Conservation (phyloP, 2,888 invertebrate species). For the Drepanosiphum platanoidis region DNA sequence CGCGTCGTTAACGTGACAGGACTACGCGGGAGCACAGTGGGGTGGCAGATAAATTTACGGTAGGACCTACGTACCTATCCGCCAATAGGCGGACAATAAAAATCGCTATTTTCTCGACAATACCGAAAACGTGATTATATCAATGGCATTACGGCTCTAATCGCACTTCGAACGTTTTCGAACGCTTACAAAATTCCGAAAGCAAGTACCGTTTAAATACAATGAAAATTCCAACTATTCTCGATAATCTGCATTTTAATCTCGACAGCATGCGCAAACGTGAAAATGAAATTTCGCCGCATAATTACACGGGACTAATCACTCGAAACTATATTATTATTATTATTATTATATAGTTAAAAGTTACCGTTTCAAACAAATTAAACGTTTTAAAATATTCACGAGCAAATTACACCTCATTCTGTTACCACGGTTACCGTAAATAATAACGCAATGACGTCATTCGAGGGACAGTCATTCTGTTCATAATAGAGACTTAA, state of each 20-base stretch:
- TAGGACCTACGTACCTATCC: background rate
- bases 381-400: constrained; percentile 26
- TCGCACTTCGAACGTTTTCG: background rate
- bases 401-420: background rate
- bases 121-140: background rate
- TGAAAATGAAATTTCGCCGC: background rate
- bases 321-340: background rate
- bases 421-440: constrained; percentile 8
- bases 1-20: background rate
- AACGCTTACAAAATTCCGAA: background rate
- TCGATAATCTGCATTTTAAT: background rate
- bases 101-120: background rate
- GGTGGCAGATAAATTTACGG: background rate
- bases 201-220: background rate
- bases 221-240: no score
- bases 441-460: constrained; percentile 36
- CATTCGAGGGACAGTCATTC: background rate
- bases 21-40: background rate
- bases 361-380: background rate
- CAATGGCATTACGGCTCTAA: background rate
- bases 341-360: no score
- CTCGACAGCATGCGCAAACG: background rate
- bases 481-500: background rate
- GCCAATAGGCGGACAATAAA: background rate
- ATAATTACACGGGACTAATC: background rate